Conservation (phyloP, 2,113 vertebrate species). For the Deroptyus accipitrinus region DNA sequence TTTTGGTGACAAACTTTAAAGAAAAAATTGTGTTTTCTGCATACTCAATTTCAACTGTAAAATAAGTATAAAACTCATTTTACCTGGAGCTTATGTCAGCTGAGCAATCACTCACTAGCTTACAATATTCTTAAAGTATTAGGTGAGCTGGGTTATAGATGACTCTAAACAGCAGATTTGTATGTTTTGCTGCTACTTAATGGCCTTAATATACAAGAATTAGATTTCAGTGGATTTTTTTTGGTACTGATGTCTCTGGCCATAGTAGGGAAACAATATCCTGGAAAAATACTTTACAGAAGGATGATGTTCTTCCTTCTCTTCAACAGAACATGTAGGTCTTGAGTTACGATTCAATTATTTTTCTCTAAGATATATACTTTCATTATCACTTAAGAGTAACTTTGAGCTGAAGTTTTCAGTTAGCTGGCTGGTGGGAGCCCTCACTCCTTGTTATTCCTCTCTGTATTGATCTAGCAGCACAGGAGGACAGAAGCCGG, state of each 20-base stretch:
- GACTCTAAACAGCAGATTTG: background rate
- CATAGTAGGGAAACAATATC: background rate
- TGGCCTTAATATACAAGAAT: background rate
- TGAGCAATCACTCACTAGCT: background rate
- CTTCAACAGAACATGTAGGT: background rate
- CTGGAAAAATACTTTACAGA: background rate
- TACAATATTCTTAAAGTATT: background rate
- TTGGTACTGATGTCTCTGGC: background rate
- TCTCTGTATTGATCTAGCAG: background rate
- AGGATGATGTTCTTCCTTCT: background rate
- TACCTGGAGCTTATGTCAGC: background rate
- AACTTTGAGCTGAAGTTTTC: background rate
- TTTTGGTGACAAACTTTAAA: background rate
- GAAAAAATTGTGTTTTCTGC: background rate
- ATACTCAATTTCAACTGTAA: background rate
- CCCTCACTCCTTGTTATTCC: background rate
- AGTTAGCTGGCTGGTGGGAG: background rate
- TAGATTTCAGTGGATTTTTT: background rate
- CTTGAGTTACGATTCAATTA: background rate
- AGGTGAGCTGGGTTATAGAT: background rate
- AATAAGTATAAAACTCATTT: background rate
- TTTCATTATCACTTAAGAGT: background rate
- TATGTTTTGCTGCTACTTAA: background rate
- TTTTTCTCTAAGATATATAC: background rate
- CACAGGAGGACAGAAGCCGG: too few relatives aligned